Percentiles rank a stretch among this genome's conserved stretches.
These are phyloP conservation scores for Lithobates pipiens DNA, from an alignment of 2,797 vertebrate species.

Conservation along the genomic window DNA sequence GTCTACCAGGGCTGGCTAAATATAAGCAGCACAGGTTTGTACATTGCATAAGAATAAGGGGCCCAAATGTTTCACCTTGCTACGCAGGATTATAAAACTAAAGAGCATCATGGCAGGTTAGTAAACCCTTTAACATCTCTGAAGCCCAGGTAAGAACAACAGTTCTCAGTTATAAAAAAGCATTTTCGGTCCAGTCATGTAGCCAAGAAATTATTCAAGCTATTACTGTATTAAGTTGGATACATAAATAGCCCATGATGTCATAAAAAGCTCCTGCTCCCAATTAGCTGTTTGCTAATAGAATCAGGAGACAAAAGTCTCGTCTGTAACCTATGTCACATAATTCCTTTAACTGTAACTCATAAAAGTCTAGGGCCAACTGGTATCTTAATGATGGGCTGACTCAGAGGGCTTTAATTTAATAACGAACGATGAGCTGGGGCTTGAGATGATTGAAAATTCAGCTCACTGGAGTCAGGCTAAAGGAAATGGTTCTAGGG, in stretches of 20 bases:
- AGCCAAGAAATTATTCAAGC: background rate
- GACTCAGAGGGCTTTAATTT: background rate
- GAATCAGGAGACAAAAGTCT: background rate
- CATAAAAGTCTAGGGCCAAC: background rate
- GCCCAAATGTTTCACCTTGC: too few relatives aligned
- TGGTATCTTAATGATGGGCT: background rate
- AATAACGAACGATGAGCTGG: background rate
- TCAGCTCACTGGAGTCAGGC: too few relatives aligned
- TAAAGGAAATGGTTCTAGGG: too few relatives aligned
- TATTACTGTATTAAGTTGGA: background rate
- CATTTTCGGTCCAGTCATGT: too few relatives aligned
- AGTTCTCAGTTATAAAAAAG: background rate
- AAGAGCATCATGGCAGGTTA: background rate
- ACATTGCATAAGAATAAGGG: too few relatives aligned
- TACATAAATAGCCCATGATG: background rate
- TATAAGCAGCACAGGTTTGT: too few relatives aligned
- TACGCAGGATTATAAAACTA: too few relatives aligned
- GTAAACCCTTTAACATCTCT: background rate
- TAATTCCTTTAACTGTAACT: background rate
- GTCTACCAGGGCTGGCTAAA: too few relatives aligned
- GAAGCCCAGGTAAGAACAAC: background rate
- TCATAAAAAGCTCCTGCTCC: conserved; percentile 6
- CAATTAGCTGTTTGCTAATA: conserved; percentile 19
- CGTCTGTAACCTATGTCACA: background rate
- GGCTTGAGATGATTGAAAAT: too few relatives aligned